These are phyloP conservation scores for Brachionus paranguensis DNA, from an alignment of 1,140 invertebrate species.

Conservation along the genomic window DNA sequence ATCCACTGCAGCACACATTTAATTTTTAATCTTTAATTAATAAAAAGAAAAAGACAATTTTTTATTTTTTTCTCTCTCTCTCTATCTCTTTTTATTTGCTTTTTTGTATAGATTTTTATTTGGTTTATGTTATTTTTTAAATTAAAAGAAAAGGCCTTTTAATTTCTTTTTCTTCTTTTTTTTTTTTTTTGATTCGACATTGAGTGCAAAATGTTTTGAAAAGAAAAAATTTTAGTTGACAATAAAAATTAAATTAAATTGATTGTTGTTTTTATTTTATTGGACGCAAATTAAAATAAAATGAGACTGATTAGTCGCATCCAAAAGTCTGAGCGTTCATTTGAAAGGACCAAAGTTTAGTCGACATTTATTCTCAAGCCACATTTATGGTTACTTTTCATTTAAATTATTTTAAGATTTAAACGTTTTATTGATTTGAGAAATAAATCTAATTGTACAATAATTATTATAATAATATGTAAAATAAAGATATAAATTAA, in stretches of 20 bases:
- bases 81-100: background rate
- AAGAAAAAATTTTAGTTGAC: background rate
- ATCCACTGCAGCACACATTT: background rate
- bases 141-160: background rate
- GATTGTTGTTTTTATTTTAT: no score
- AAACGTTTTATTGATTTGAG: no score
- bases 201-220: background rate
- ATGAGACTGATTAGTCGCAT: no score
- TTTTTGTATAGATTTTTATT: background rate
- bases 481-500: no score
- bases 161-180: background rate
- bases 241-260: background rate
- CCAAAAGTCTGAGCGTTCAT: no score
- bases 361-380: no score
- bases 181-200: background rate
- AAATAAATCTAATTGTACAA: no score
- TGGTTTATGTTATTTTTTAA: background rate
- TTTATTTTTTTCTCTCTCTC: background rate
- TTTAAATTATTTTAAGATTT: no score
- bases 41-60: background rate
- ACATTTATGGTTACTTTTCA: no score
- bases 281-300: no score
- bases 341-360: no score
- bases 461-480: no score
- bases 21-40: background rate